These are phyloP conservation scores for Phaonia tiefii DNA, from an alignment of 2,888 invertebrate species.

Conservation along the genomic window DNA sequence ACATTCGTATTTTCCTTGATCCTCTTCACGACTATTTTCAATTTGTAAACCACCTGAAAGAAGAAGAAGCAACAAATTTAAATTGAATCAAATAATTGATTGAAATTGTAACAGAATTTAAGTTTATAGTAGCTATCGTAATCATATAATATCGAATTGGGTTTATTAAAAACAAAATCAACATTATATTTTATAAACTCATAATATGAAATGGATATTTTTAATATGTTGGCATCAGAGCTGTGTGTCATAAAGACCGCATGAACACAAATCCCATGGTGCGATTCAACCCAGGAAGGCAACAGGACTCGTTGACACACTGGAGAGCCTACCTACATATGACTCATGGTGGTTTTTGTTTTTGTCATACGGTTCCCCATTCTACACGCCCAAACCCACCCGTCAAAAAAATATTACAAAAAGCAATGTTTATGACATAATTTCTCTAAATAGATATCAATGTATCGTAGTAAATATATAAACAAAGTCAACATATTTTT, in stretches of 20 bases:
- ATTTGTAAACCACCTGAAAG: slow-evolving; percentile 86
- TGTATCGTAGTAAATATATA: background rate
- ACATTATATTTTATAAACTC: slow-evolving; percentile 48
- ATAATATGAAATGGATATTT: slow-evolving; percentile 3
- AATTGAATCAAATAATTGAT: too few species aligned
- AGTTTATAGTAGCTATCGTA: too few species aligned
- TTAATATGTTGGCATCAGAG: slow-evolving; percentile 36
- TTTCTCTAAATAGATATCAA: slow-evolving; percentile 15
- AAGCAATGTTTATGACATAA: slow-evolving; percentile 52
- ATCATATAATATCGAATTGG: too few species aligned
- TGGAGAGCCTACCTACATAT: too few species aligned
- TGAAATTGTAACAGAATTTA: slow-evolving; percentile 17
- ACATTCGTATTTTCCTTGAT: slow-evolving; percentile 98
- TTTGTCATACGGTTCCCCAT: background rate
- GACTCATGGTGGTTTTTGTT: too few species aligned
- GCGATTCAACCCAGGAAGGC: background rate
- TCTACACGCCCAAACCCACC: background rate
- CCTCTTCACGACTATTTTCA: slow-evolving; percentile 92
- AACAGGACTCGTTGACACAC: too few species aligned
- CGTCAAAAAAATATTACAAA: slow-evolving; percentile 44
- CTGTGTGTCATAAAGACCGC: slow-evolving; percentile 7
- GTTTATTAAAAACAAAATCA: slow-evolving; percentile 36
- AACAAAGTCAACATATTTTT: slow-evolving; percentile 3
- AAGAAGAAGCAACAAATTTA: slow-evolving; percentile 14
- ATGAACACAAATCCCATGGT: background rate